phyloP scores from a whole-genome alignment of 2,113 vertebrate species.

The Oreochromis niloticus region DNA sequence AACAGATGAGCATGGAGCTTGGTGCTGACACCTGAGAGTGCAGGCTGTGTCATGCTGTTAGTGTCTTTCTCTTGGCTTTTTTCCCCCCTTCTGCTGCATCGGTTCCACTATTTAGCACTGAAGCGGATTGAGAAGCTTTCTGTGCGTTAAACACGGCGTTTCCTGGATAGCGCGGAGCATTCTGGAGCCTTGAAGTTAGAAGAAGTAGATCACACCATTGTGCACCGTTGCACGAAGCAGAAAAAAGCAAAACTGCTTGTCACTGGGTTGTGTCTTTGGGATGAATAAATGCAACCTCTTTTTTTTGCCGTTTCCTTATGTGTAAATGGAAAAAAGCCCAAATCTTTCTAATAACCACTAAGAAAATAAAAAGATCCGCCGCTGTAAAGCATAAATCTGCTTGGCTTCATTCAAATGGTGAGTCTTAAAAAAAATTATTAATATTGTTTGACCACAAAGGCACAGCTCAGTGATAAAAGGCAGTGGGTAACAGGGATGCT shows the following conservation, averaged over 20 bases:
- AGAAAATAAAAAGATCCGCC: neutral
- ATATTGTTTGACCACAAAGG: neutral
- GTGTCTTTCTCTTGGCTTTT: constrained; percentile 13
- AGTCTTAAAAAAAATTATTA: neutral
- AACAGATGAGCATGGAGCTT: constrained; percentile 68
- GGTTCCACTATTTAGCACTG: constrained; percentile 4
- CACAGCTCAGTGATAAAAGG: neutral
- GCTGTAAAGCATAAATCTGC: neutral
- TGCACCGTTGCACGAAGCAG: neutral
- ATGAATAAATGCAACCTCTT: neutral
- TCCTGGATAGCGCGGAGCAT: neutral
- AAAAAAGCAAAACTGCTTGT: neutral
- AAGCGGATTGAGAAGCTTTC: neutral
- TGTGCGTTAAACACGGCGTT: neutral
- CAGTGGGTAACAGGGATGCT: constrained; percentile 20
- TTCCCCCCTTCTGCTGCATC: constrained; percentile 21
- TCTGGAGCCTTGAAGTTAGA: constrained; percentile 4
- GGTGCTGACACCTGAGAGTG: constrained; percentile 62
- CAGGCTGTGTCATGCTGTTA: constrained; percentile 55
- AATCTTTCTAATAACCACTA: neutral
- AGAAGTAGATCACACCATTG: constrained; percentile 11
- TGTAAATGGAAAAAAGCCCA: neutral
- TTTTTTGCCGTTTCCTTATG: neutral
- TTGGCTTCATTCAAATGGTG: neutral
- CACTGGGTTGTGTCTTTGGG: neutral